Evolutionary conservation across 92 coral and sea anemone species (phyloP).

Genomic region (Meandrina meandrites): DNA sequence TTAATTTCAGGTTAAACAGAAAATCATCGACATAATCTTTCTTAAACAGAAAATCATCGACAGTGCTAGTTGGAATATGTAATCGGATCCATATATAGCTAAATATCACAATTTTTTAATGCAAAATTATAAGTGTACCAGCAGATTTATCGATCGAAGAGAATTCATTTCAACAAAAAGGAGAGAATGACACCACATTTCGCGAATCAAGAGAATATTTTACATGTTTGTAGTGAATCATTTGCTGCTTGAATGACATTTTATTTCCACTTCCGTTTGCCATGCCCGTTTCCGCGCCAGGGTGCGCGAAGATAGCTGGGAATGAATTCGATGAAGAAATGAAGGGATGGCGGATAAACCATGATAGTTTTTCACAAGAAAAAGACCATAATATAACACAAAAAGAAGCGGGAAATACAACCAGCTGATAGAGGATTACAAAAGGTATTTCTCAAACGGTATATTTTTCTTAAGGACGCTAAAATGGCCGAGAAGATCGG

Average conservation of each 20-base stretch:
- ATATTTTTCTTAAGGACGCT: neutral
- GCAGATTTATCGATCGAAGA: neutral
- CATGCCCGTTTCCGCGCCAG: neutral
- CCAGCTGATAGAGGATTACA: conserved; percentile 67
- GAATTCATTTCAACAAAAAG: too few species aligned
- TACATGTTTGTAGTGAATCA: too few species aligned
- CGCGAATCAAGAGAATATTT: too few species aligned
- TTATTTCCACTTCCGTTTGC: conserved; percentile 6
- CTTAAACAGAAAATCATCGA: too few species aligned
- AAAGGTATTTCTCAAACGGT: conserved; percentile 34
- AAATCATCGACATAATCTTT: too few species aligned
- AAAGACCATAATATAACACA: conserved; percentile 87
- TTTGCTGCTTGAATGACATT: too few species aligned
- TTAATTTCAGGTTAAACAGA: too few species aligned
- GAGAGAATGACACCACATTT: too few species aligned
- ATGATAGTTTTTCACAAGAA: conserved; percentile 72
- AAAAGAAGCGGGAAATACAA: conserved; percentile 92
- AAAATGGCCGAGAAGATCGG: neutral
- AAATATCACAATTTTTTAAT: neutral
- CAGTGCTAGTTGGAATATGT: too few species aligned
- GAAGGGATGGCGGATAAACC: conserved; percentile 92
- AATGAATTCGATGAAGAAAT: conserved; percentile 37
- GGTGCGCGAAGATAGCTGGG: conserved; percentile 38
- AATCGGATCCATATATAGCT: too few species aligned
- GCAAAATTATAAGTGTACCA: neutral